A percentile compares a stretch with the other conserved stretches of the same genome.
Conservation (phyloP, 2,888 invertebrate genomes). For the Eumacrocentrus americanus region DNA sequence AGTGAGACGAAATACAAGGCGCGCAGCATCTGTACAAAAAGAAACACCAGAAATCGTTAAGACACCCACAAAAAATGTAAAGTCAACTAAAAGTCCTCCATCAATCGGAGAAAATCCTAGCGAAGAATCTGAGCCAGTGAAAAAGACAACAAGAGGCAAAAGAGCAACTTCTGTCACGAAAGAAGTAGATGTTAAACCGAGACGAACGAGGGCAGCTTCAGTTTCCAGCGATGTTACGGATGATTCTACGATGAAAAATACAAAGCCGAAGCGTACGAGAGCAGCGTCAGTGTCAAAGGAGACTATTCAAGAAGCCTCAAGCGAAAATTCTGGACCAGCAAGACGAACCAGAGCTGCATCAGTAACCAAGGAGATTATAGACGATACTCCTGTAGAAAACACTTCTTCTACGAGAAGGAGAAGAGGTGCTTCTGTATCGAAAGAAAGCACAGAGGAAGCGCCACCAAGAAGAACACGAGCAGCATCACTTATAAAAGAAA, state of each 20-base stretch:
- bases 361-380: constrained; percentile 15
- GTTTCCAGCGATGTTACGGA: constrained; percentile 16
- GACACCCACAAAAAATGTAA: constrained; percentile 20
- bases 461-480: constrained; percentile 21
- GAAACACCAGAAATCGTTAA: constrained; percentile 34
- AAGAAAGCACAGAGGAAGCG: background rate
- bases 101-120: constrained; percentile 21
- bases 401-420: background rate
- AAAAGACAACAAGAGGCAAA: constrained; percentile 24
- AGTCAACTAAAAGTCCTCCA: constrained; percentile 28
- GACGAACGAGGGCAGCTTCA: constrained; percentile 27
- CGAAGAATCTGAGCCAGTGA: constrained; percentile 24
- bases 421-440: background rate
- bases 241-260: background rate
- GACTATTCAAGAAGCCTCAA: background rate
- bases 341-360: constrained; percentile 25
- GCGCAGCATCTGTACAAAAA: constrained; percentile 43
- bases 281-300: background rate
- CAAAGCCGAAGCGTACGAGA: background rate
- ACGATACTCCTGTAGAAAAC: background rate
- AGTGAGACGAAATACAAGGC: constrained; percentile 43
- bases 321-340: background rate
- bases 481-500: constrained; percentile 23
- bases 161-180: constrained; percentile 25
- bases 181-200: constrained; percentile 15